These are phyloP conservation scores for Entomobrya proxima DNA, from an alignment of 2,888 invertebrate genomes.

Conservation along the genomic window DNA sequence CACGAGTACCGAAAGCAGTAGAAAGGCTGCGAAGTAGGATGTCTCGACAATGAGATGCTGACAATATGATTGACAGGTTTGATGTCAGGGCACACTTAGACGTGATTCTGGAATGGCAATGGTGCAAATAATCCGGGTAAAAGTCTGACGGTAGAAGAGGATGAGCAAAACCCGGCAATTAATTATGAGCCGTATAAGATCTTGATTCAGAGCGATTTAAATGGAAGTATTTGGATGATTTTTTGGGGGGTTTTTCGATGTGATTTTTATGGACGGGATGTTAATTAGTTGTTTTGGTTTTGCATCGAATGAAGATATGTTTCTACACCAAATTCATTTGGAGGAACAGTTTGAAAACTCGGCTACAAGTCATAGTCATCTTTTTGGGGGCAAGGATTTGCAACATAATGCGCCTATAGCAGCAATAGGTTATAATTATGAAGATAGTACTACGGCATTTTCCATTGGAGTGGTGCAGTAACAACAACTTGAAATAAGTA, in stretches of 20 bases:
- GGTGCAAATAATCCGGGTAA: slow-evolving; percentile 77
- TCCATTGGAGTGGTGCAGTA: too few relatives aligned
- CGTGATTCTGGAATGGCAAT: slow-evolving; percentile 84
- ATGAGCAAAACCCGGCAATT: slow-evolving; percentile 90
- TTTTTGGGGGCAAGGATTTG: slow-evolving; percentile 84
- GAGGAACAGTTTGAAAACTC: slow-evolving; percentile 95
- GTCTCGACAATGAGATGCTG: slow-evolving; percentile 97
- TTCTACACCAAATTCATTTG: slow-evolving; percentile 92
- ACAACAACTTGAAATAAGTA: too few relatives aligned
- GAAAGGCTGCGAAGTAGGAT: too few relatives aligned
- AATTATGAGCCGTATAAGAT: slow-evolving; percentile 97
- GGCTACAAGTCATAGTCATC: slow-evolving; percentile 76
- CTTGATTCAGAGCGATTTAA: slow-evolving; percentile 95
- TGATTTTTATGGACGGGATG: too few relatives aligned
- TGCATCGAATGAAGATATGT: slow-evolving; percentile 94
- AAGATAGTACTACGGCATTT: slow-evolving; percentile 81
- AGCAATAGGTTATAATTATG: slow-evolving; percentile 96
- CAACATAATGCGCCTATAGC: slow-evolving; percentile 82
- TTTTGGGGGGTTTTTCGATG: neutral
- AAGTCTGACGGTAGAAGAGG: slow-evolving; percentile 74
- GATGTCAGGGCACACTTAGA: slow-evolving; percentile 98
- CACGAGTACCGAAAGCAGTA: too few relatives aligned
- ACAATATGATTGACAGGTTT: slow-evolving; percentile 97
- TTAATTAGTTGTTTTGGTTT: too few relatives aligned
- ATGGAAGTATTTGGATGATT: slow-evolving; percentile 83